Evolutionary conservation across 2,888 invertebrate genomes (phyloP).

Genomic region (Agonopterix arenella): DNA sequence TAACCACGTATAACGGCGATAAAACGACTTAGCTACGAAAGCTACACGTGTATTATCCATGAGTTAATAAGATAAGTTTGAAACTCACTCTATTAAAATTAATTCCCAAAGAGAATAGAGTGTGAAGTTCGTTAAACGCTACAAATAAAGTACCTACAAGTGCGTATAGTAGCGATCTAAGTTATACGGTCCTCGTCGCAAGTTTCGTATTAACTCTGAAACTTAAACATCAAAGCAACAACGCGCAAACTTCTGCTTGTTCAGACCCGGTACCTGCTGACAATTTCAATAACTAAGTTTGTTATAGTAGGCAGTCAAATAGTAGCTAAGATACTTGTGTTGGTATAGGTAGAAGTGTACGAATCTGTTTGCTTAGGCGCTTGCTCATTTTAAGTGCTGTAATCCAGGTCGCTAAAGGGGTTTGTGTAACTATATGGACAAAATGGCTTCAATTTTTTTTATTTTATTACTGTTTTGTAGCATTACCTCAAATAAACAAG

Average conservation of each 20-base stretch:
- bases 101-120: too few species aligned
- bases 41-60: too few species aligned
- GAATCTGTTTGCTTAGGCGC: background rate
- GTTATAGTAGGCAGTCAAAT: conserved; percentile 26
- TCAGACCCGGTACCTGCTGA: conserved; percentile 31
- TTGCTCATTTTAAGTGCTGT: conserved; percentile 1
- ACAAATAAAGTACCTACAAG: background rate
- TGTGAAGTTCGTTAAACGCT: too few species aligned
- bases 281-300: conserved; percentile 45
- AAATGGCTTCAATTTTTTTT: too few species aligned
- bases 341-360: background rate
- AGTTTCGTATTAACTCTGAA: conserved; percentile 37
- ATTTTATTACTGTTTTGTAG: too few species aligned
- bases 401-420: too few species aligned
- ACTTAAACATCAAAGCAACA: conserved; percentile 42
- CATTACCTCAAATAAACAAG: too few species aligned
- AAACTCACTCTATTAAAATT: too few species aligned
- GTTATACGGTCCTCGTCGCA: conserved; percentile 25
- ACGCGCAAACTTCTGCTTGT: conserved; percentile 20
- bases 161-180: conserved; percentile 23
- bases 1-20: too few species aligned
- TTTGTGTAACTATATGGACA: too few species aligned
- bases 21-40: too few species aligned
- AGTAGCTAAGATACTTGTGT: conserved; percentile 3
- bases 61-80: too few species aligned